Evolutionary conservation across 2,797 vertebrate genomes (phyloP).

Genomic region (Rhinella marina): DNA sequence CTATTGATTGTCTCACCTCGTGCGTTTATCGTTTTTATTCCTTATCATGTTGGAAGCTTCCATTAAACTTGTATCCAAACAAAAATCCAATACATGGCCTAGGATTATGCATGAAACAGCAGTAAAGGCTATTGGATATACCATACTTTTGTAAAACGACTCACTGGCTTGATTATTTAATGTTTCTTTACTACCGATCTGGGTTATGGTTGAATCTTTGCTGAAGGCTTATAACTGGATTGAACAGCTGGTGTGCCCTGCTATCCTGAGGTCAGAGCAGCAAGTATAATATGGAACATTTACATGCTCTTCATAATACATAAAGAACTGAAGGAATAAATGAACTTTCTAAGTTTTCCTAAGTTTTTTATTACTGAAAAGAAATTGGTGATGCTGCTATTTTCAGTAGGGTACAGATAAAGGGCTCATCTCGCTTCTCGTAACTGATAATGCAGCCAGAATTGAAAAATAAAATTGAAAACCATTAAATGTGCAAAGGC

Average conservation of each 20-base stretch:
- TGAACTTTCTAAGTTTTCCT: neutral
- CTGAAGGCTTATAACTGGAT: slow-evolving; percentile 50
- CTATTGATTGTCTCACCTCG: slow-evolving; percentile 13
- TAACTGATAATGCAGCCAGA: slow-evolving; percentile 38
- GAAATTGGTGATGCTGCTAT: slow-evolving; percentile 8
- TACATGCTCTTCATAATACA: slow-evolving; percentile 9
- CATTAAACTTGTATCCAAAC: neutral
- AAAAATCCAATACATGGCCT: slow-evolving; percentile 27
- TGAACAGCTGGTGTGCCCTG: slow-evolving; percentile 46
- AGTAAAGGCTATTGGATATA: slow-evolving; percentile 41
- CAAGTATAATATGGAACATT: slow-evolving; percentile 37
- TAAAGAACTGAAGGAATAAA: slow-evolving; percentile 18
- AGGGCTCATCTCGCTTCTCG: neutral
- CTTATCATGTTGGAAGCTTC: slow-evolving; percentile 29
- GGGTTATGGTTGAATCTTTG: slow-evolving; percentile 41
- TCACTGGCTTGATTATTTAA: slow-evolving; percentile 45
- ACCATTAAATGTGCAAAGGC: slow-evolving; percentile 30
- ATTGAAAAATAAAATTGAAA: slow-evolving; percentile 25
- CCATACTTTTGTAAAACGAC: slow-evolving; percentile 39
- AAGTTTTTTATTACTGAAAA: slow-evolving; percentile 13
- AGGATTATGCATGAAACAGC: slow-evolving; percentile 29
- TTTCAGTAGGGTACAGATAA: slow-evolving; percentile 19
- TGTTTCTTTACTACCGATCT: slow-evolving; percentile 49
- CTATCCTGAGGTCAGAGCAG: slow-evolving; percentile 41
- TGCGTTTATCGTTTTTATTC: slow-evolving; percentile 28